Evolutionary conservation across 2,797 vertebrate genomes (phyloP).

Genomic region (Otolemur crassicaudatus): DNA sequence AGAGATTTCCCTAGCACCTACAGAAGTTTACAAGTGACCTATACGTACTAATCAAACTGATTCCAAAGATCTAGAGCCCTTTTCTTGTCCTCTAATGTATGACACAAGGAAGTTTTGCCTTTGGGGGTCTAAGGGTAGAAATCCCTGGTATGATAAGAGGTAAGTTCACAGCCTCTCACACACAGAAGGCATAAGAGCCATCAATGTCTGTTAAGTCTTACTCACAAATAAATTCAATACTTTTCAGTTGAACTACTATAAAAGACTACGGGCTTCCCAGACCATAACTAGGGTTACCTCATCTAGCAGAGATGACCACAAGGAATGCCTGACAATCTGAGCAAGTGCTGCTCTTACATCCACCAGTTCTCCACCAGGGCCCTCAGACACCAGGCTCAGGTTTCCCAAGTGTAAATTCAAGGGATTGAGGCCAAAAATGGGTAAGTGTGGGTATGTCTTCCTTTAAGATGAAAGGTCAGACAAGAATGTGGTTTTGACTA

Average conservation of each 20-base stretch:
- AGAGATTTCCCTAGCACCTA: neutral
- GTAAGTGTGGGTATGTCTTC: neutral
- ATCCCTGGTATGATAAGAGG: neutral
- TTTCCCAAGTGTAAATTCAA: neutral
- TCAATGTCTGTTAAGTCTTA: neutral
- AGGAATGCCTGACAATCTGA: neutral
- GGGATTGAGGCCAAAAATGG: neutral
- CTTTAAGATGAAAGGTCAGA: neutral
- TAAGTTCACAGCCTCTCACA: neutral
- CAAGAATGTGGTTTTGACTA: neutral
- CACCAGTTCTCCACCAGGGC: neutral
- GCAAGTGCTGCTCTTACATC: neutral
- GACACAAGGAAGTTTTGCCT: neutral
- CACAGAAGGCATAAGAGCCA: neutral
- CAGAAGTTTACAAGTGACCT: neutral
- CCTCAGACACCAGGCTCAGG: neutral
- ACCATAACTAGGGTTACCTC: neutral
- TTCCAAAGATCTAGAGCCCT: neutral
- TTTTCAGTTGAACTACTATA: neutral
- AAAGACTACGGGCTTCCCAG: neutral
- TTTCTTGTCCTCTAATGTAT: neutral
- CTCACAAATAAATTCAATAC: neutral
- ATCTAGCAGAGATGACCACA: neutral
- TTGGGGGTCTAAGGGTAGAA: accelerated
- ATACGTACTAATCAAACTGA: neutral